A percentile compares a stretch with the other conserved stretches of the same genome.
These are phyloP conservation scores for Python bivittatus DNA, from an alignment of 2,113 vertebrate species.

Conservation along the genomic window DNA sequence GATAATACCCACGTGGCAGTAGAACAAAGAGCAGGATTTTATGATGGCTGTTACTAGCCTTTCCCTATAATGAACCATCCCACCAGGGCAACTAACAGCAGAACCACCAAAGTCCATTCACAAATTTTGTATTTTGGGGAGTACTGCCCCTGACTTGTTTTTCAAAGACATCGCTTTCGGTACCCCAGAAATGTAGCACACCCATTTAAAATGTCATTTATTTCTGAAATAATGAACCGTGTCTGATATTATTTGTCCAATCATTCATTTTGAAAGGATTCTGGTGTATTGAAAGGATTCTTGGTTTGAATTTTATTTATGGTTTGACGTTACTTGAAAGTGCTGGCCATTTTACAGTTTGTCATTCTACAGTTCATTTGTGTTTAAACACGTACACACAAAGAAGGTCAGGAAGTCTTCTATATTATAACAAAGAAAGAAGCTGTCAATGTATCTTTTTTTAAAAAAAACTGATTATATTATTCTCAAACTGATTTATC, in stretches of 20 bases:
- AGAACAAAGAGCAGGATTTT: not conserved
- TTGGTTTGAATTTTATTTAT: not conserved
- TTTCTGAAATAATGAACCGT: not conserved
- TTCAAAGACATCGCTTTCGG: not conserved
- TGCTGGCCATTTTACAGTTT: not conserved
- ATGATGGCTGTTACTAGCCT: not conserved
- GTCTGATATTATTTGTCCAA: not conserved
- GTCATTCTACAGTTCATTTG: not conserved
- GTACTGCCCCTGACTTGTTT: not conserved
- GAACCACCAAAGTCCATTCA: not conserved
- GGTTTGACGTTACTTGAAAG: not conserved
- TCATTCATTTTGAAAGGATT: not conserved
- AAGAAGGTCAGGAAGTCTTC: not conserved
- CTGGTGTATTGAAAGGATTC: too few species aligned
- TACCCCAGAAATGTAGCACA: not conserved
- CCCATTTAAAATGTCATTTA: not conserved
- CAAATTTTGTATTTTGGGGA: not conserved
- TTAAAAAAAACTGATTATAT: not conserved
- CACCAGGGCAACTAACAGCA: not conserved
- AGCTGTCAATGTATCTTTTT: not conserved
- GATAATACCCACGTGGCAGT: not conserved
- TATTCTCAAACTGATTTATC: not conserved
- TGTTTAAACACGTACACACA: not conserved
- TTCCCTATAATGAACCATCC: not conserved
- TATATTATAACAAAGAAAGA: not conserved